These are phyloP conservation scores for Empis stercorea DNA, from an alignment of 2,888 invertebrate species.

Conservation along the genomic window DNA sequence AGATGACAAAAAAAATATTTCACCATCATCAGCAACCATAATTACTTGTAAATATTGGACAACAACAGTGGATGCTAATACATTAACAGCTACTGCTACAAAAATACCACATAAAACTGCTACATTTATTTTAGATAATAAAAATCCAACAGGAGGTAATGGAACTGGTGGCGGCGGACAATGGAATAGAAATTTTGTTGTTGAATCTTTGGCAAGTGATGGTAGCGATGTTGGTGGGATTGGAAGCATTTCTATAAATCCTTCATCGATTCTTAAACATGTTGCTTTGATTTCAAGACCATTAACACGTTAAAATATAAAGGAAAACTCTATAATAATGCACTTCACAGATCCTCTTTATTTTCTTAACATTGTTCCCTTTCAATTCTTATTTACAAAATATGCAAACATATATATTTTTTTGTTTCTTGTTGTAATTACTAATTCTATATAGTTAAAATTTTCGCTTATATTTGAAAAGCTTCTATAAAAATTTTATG, in stretches of 20 bases:
- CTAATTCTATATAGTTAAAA: no score
- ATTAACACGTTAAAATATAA: constrained; percentile 21
- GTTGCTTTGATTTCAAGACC: constrained; percentile 26
- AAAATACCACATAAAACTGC: no score
- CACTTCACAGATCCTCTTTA: no score
- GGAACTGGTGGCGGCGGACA: no score
- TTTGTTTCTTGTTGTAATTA: no score
- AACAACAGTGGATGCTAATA: constrained; percentile 11
- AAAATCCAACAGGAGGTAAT: no score
- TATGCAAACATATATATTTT: no score
- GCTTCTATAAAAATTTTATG: background rate
- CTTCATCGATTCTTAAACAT: constrained; percentile 25
- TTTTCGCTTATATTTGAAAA: no score
- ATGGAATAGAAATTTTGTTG: no score
- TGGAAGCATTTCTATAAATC: constrained; percentile 14
- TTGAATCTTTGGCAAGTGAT: constrained; percentile 15
- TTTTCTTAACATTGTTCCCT: no score
- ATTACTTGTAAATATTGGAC: constrained; percentile 30
- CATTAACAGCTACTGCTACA: background rate
- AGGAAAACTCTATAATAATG: no score
- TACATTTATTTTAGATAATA: background rate
- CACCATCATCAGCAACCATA: constrained; percentile 17
- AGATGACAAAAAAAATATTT: constrained; percentile 1
- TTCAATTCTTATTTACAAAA: no score
- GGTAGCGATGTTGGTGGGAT: constrained; percentile 5